A percentile compares a stretch with the other conserved stretches of the same genome.
Conservation (phyloP, 2,888 invertebrate species). For the Andrena marginata region DNA sequence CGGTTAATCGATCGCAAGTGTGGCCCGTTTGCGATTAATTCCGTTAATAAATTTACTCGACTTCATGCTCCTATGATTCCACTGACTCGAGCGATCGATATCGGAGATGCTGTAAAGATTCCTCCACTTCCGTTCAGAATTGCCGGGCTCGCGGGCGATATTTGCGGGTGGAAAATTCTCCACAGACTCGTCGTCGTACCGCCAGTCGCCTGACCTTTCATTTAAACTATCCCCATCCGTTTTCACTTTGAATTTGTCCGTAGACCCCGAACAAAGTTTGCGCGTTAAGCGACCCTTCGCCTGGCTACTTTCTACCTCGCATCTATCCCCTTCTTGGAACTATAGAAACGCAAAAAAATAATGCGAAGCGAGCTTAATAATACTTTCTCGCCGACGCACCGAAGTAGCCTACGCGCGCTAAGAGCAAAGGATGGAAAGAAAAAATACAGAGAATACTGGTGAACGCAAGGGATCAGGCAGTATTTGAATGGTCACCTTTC, state of each 20-base stretch:
- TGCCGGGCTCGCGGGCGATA: constrained; percentile 2
- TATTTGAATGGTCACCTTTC: too few relatives aligned
- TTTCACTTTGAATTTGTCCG: constrained; percentile 2
- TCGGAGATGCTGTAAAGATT: constrained; percentile 75
- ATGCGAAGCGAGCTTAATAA: background rate
- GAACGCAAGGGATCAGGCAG: background rate
- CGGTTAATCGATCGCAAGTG: background rate
- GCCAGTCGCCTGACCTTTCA: constrained; percentile 71
- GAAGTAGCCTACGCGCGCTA: background rate
- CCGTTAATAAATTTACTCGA: constrained; percentile 24
- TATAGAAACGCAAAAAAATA: background rate
- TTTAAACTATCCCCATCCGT: background rate
- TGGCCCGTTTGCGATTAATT: too few relatives aligned
- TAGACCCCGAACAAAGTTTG: constrained; percentile 2
- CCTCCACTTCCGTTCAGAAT: constrained; percentile 71
- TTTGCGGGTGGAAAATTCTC: background rate
- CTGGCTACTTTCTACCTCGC: background rate
- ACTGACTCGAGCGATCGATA: constrained; percentile 16
- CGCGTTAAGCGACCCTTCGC: background rate
- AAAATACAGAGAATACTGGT: background rate
- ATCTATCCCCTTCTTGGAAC: background rate
- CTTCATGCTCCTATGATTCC: background rate
- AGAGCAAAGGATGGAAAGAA: background rate
- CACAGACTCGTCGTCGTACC: constrained; percentile 35
- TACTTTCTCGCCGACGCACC: background rate